phyloP scores from a whole-genome alignment of 1,140 invertebrate species.

The Lordiphosa collinella region DNA sequence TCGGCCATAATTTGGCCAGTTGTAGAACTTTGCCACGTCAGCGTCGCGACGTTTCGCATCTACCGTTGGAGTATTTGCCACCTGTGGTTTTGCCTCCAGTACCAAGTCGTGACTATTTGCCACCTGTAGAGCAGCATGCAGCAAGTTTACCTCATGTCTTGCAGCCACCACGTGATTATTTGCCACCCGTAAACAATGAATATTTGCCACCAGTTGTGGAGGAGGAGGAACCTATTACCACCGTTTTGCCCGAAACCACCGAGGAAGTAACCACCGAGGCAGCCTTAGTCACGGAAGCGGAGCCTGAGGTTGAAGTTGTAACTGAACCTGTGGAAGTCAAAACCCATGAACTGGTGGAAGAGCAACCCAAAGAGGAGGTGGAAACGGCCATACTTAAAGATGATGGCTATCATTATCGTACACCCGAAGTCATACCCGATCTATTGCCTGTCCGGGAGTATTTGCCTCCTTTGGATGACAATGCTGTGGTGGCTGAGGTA shows the following conservation, averaged over 20 bases:
- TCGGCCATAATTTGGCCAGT: slow-evolving; percentile 13
- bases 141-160: slow-evolving; percentile 47
- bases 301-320: slow-evolving; percentile 22
- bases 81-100: slow-evolving; percentile 57
- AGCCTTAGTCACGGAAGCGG: slow-evolving; percentile 8
- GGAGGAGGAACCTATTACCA: slow-evolving; percentile 9
- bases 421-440: slow-evolving; percentile 43
- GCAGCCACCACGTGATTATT: slow-evolving; percentile 52
- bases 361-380: slow-evolving; percentile 38
- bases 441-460: slow-evolving; percentile 47
- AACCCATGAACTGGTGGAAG: slow-evolving; percentile 25
- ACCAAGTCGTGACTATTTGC: slow-evolving; percentile 61
- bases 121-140: slow-evolving; percentile 60
- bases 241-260: slow-evolving; percentile 31
- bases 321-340: slow-evolving; percentile 25
- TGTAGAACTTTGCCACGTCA: slow-evolving; percentile 29
- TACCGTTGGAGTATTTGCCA: slow-evolving; percentile 60
- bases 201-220: slow-evolving; percentile 36
- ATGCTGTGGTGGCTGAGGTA: slow-evolving; percentile 41
- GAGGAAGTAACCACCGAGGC: slow-evolving; percentile 33
- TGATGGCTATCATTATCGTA: slow-evolving; percentile 59
- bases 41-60: slow-evolving; percentile 54
- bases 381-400: slow-evolving; percentile 33
- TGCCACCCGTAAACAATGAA: slow-evolving; percentile 48
- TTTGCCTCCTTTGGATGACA: slow-evolving; percentile 48